Evolutionary conservation across 2,888 invertebrate genomes (phyloP), one percentile per base, ranked within the genome.

Genomic region (Allacma fusca): DNA sequence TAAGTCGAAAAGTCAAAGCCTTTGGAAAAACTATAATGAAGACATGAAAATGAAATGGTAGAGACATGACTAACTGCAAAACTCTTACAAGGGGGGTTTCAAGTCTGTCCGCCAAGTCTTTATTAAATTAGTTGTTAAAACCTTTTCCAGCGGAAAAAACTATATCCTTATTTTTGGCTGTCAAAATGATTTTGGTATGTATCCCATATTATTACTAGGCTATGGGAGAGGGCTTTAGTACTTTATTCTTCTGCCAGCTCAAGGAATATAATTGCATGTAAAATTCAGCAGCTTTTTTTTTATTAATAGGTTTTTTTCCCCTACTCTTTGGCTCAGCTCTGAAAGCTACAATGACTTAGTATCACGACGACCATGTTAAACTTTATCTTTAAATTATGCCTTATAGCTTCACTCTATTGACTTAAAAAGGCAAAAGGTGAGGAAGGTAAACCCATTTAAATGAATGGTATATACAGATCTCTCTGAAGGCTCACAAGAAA

Each of bases 321-420:
- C n/a, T 13, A 2, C 19, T 50, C 16, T 13, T 50, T 50, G 19
- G 9, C 34, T 34, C 9, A 9, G 34, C 9, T 9, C 19, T 5
- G 19, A 50, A 5, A 50, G 50, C 50, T 50, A 50, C 9, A 50
- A 16, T 50, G 50, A 50, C 50, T 50, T 50, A 50, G n/a, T 50
- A 50, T 50, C 50, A n/a, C n/a, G n/a, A 40, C 40, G 40, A 50
- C 50, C 50, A 50, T 50, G 50, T 50, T 50, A 50, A 50, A 50
- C 19, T 50, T 50, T 50, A 50, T 50, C 50, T 50, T 50, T 50
- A 50, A 50, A 50, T 50, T 50, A 50, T 50, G 50, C 50, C 50
- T 50, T 50, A 50, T 50, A 50, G 50, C 19, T 50, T n/a, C 50
- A 50, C n/a, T 12, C 50, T 50, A 50, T 50, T 50, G 50, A 50